Conservation (phyloP, 2,888 invertebrate genomes). For the Anthophora plumipes region DNA sequence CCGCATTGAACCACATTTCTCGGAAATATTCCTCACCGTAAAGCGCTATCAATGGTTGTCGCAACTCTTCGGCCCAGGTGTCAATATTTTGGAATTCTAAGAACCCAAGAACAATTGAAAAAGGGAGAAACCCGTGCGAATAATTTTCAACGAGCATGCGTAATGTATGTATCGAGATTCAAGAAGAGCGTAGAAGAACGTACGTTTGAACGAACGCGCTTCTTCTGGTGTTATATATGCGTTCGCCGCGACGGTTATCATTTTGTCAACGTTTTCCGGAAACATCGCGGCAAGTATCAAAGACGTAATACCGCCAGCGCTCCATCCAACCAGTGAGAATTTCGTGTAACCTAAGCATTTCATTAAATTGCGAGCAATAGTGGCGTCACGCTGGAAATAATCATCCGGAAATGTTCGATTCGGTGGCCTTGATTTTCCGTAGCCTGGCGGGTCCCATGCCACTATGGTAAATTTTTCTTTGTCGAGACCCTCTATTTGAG, state of each 20-base stretch:
- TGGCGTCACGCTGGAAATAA: slow-evolving; percentile 92
- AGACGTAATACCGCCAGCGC: slow-evolving; percentile 93
- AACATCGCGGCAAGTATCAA: slow-evolving; percentile 91
- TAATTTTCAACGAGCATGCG: too few species aligned
- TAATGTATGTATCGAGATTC: too few species aligned
- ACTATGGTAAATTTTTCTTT: slow-evolving; percentile 88
- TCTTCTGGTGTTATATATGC: slow-evolving; percentile 91
- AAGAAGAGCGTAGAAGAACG: slow-evolving; percentile 66
- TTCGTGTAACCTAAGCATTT: slow-evolving; percentile 88
- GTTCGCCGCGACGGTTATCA: slow-evolving; percentile 92
- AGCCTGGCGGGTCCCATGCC: slow-evolving; percentile 95
- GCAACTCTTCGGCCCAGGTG: too few species aligned
- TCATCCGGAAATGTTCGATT: slow-evolving; percentile 89
- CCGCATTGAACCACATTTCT: slow-evolving; percentile 90
- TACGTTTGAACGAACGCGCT: slow-evolving; percentile 88
- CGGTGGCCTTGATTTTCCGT: slow-evolving; percentile 93
- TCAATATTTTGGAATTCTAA: too few species aligned
- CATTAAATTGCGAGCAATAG: slow-evolving; percentile 90
- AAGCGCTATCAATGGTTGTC: slow-evolving; percentile 89
- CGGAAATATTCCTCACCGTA: slow-evolving; percentile 91
- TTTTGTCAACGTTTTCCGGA: slow-evolving; percentile 88
- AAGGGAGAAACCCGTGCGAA: too few species aligned
- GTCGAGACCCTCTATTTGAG: slow-evolving; percentile 90
- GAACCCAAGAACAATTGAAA: too few species aligned
- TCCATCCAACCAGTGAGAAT: slow-evolving; percentile 94